Evolutionary conservation across 1,140 invertebrate species (phyloP), one percentile per base, ranked within the genome.

Genomic region (Centruroides sculpturatus): DNA sequence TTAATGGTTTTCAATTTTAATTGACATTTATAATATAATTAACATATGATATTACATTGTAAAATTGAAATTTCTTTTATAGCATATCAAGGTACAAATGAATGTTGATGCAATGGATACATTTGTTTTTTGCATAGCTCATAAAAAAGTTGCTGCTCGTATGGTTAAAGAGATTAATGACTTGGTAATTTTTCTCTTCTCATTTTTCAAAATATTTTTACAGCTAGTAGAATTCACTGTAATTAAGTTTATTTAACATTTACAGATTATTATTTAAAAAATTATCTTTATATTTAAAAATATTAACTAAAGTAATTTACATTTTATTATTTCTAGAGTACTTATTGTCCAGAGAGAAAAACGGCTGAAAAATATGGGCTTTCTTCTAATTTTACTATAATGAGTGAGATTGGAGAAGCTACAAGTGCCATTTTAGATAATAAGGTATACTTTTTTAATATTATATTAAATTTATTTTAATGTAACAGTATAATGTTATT

Each of bases 81-180:
- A 53, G 75, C 60, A 77, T 12, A 70, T 81, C 59, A 85, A 85
- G 71, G 83, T 98, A 48, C 87, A 89, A 66, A 80, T 99, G 67
- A 85, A 89, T 55, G 84, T 84, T 69, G 88, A 92, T 65, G 88
- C 95, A 67, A 88, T 92, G 83, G 96, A 95, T 69, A 84, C 82
- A 59, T 97, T 95, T 78, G 90, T 99, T 3, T 83, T 98, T 68
- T 90, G 87, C 67, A 76, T 98, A 9, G 93, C 89, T 6, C 83
- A 85, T 47, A 96, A 94, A 73, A 94, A 92, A 75, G 85, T 84
- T 51, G 86, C 89, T 51, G 74, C 81, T 4, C 85, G 85, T 70
- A 76, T 97, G 8, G 79, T 84, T 5, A 96, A 96, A 77, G 95
- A 99, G 66, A 89, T 93, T 81, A 83, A 86, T 64, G 96, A 99